Conservation (phyloP, 2,113 vertebrate genomes). For the Microcebus lehilahytsara region DNA sequence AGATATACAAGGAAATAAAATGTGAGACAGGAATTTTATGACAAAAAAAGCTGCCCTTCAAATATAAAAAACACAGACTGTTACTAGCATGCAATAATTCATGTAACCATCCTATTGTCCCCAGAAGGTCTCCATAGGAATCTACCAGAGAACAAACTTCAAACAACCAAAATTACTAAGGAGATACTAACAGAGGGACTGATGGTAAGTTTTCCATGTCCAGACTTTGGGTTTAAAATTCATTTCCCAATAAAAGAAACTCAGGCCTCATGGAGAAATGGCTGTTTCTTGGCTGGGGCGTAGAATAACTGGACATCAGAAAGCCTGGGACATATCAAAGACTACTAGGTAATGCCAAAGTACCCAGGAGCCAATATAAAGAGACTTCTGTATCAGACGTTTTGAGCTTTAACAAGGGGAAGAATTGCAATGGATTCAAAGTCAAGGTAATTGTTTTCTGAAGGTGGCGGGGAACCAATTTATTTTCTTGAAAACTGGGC, state of each 20-base stretch:
- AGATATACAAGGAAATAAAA: not conserved
- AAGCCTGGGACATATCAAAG: not conserved
- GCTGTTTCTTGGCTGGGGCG: not conserved
- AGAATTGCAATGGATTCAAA: not conserved
- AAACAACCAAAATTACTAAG: too few relatives aligned
- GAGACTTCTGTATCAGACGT: not conserved
- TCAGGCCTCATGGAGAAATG: not conserved
- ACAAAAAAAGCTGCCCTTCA: not conserved
- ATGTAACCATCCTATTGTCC: too few relatives aligned
- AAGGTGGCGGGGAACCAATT: not conserved
- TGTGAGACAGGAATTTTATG: not conserved
- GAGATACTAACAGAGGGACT: too few relatives aligned
- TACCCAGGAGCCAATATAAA: not conserved
- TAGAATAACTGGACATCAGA: not conserved
- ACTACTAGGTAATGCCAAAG: not conserved
- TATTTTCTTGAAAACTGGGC: constrained; percentile 9
- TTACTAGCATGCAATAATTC: too few relatives aligned
- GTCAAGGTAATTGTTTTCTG: not conserved
- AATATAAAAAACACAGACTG: too few relatives aligned
- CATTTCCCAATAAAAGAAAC: too few relatives aligned
- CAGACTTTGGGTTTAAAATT: too few relatives aligned
- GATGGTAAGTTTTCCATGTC: too few relatives aligned
- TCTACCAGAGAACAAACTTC: too few relatives aligned
- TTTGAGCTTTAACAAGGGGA: not conserved
- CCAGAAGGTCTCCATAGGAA: too few relatives aligned